These are phyloP conservation scores for Subacronicta megacephala DNA, from an alignment of 2,888 invertebrate genomes.

Conservation along the genomic window DNA sequence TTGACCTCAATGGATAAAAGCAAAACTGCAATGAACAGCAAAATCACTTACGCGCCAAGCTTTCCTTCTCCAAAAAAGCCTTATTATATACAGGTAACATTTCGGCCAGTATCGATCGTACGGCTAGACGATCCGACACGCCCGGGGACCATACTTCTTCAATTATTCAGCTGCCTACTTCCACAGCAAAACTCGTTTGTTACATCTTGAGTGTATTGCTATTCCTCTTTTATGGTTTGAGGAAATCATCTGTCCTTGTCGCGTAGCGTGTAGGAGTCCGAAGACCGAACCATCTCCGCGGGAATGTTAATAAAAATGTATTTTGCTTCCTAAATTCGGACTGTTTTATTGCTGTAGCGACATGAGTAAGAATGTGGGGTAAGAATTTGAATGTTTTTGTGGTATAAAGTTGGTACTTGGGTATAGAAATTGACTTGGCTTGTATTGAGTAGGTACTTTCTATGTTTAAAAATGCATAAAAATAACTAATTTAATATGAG, in stretches of 20 bases:
- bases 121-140: slow-evolving; percentile 73
- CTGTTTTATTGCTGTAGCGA: slow-evolving; percentile 54
- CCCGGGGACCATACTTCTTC: slow-evolving; percentile 75
- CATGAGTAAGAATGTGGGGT: slow-evolving; percentile 37
- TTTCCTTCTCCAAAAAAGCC: slow-evolving; percentile 11
- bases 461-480: no score
- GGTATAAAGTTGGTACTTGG: slow-evolving; percentile 1
- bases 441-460: neutral
- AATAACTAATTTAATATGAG: no score
- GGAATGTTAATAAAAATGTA: slow-evolving; percentile 63
- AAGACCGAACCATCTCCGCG: slow-evolving; percentile 49
- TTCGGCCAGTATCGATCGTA: slow-evolving; percentile 70
- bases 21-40: no score
- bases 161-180: slow-evolving; percentile 81
- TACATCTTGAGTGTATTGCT: slow-evolving; percentile 73
- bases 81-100: slow-evolving; percentile 43
- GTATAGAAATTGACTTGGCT: neutral
- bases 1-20: no score
- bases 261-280: slow-evolving; percentile 40
- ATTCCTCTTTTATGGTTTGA: slow-evolving; percentile 68
- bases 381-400: slow-evolving; percentile 35
- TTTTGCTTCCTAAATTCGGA: slow-evolving; percentile 52
- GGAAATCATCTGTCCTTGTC: slow-evolving; percentile 63
- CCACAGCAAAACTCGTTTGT: slow-evolving; percentile 64
- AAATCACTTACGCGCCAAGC: slow-evolving; percentile 19